These are phyloP conservation scores for Melinopterus prodromus DNA, from an alignment of 2,888 invertebrate genomes.

Conservation along the genomic window DNA sequence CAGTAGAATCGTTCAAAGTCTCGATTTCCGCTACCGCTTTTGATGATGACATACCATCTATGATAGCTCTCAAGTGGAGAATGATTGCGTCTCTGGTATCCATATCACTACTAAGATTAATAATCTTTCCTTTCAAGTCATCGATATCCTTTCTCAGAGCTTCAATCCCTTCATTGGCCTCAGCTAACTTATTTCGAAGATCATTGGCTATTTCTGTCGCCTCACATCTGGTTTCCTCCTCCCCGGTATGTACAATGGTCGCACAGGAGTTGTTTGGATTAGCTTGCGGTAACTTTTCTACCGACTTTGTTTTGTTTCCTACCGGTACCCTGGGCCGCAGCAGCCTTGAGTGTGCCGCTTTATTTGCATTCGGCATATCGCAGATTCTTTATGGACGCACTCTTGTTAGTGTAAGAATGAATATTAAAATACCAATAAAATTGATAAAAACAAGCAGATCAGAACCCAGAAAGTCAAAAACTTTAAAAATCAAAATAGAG, in stretches of 20 bases:
- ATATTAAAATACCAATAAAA: no score
- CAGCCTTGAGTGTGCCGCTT: no score
- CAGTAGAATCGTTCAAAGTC: background rate
- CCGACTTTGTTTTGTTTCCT: no score
- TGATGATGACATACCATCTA: background rate
- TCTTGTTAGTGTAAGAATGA: no score
- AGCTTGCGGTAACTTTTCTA: no score
- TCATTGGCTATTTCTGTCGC: background rate
- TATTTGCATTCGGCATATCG: no score
- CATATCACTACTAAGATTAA: background rate
- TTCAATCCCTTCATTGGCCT: background rate
- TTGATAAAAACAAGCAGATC: background rate
- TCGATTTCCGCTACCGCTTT: background rate
- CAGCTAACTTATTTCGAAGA: background rate
- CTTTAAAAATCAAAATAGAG: background rate
- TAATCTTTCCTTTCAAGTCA: background rate
- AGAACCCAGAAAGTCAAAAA: background rate
- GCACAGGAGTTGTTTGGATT: no score
- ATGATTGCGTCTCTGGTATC: background rate
- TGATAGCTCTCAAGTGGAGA: background rate
- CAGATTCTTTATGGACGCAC: no score
- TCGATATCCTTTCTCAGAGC: background rate
- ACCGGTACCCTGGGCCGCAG: no score
- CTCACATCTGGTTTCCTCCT: background rate
- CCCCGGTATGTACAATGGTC: no score